Base-by-base conservation (phyloP, 2,797 vertebrate species). In the Malacoctenus gilli region DNA sequence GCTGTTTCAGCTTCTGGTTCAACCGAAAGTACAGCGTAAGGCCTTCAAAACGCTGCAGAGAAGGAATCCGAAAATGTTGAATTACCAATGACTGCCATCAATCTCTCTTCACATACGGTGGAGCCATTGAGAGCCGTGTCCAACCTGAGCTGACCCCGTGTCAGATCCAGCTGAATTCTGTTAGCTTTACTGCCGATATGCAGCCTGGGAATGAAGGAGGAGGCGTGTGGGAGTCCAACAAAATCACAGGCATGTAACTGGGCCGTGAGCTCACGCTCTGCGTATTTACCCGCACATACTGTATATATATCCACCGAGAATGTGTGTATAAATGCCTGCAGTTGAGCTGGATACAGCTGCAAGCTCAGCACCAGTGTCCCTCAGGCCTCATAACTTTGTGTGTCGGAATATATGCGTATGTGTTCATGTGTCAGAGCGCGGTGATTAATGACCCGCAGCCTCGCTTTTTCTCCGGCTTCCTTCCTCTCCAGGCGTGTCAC, bases 371-470 rank as follows among this genome's bases (percentile, higher is more conserved):
- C 19, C 49, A 56, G 12, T 34, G 2, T 30, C 31, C 56, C 52
- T 22, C 20, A 36, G 14, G 30, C 44, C 49, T 53, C 59, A 31
- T 36, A 41, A 60, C 68, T 56, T 6, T 18, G 15, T 38, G 16
- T 51, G 39, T 62, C 53, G 37, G 54, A 16, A 44, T 53, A 50
- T 47, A 35, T 59, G 53, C 13, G 38, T 16, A 16, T 62, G 15
- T 55, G 71, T 77, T 44, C 66, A 52, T 40, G 57, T 89, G 86
- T 88, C 86, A 89, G 12, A 69, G 38, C 67, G 50, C 53, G 50
- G 49, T 91, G 90, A 92, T 91, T 91, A 89, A 92, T 89, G 88
- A 83, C 81, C 77, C 74, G 44, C 75, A 71, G 76, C 76, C 67
- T 59, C 59, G 65, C 77, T 76, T 83, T 76, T 83, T 77, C 81